Conservation (phyloP, 2,888 invertebrate species). For the Sympetrum striolatum region DNA sequence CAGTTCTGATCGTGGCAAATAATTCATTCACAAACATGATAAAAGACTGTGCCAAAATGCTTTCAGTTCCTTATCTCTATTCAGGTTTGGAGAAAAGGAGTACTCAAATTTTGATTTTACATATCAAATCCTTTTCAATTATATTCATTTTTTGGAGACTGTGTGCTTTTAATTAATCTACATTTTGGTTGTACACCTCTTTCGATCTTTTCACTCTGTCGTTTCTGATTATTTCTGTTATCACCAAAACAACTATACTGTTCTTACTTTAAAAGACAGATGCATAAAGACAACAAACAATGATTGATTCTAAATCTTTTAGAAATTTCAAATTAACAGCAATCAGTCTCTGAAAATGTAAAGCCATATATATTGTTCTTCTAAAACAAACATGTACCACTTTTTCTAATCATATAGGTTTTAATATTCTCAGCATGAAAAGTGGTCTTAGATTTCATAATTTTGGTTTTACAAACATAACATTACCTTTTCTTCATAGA, state of each 20-base stretch:
- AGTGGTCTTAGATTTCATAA: constrained; percentile 37
- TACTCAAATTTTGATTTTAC: constrained; percentile 29
- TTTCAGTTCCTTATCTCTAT: constrained; percentile 13
- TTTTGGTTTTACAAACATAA: constrained; percentile 34
- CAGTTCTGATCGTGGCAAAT: background rate
- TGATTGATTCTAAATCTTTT: background rate
- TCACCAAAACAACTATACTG: too few relatives aligned
- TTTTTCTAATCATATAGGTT: constrained; percentile 16
- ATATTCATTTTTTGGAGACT: constrained; percentile 20
- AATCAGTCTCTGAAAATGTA: constrained; percentile 1
- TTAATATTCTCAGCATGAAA: constrained; percentile 36
- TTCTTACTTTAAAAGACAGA: too few relatives aligned
- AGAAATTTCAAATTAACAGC: background rate
- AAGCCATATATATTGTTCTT: background rate
- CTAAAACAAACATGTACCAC: constrained; percentile 31
- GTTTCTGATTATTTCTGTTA: too few relatives aligned
- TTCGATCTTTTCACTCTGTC: too few relatives aligned
- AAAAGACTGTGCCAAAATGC: constrained; percentile 32
- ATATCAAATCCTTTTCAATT: constrained; percentile 12
- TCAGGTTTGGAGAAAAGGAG: constrained; percentile 34
- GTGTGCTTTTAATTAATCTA: background rate
- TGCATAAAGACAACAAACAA: background rate
- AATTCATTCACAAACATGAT: background rate
- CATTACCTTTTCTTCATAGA: constrained; percentile 40
- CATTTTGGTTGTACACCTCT: background rate